Evolutionary conservation across 1,140 invertebrate genomes (phyloP), one percentile per base, ranked within the genome.

Genomic region (Hycleus cichorii): DNA sequence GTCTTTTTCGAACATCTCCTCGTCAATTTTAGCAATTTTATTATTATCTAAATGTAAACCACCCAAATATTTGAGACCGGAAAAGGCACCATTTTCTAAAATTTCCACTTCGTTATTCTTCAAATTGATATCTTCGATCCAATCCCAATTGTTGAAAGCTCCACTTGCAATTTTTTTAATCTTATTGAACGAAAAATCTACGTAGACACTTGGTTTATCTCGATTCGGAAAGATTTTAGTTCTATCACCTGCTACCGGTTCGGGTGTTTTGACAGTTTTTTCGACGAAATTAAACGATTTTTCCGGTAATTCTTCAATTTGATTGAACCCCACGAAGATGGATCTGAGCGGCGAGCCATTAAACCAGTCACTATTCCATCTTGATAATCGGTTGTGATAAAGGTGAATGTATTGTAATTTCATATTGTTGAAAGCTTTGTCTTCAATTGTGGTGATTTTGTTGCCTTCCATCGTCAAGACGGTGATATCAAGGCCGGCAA

Each of bases 1-100:
- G 25, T 53, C 51, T 24, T 32, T 7, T 32, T 53, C 51, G 25
- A 53, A 53, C 1, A 53, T 32, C 0, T 1, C 26, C 24, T 45
- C 43, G 7, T 40, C 12, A 9, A 53, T 26, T 12, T 53, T 7
- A 1, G 42, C 3, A 26, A 53, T 32, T 11, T 46, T 11, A 18
- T 53, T 53, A 10, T 53, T 46, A 5, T n/a, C 46, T 10, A 53
- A 46, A 32, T 53, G 40, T 11, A 53, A 46, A 53, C 26, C 39
- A 26, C 39, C 46, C n/a, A 53, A 38, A 10, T 32, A 12, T 25
- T 53, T 53, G 2, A 53, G 27, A 2, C n/a, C 44, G 6, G 10
- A 27, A 18, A 53, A 53, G 7, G 45, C n/a, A 26, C 39, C 24
- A 12, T 24, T 25, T 25, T 42, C 26, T 11, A 53, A 12, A 4